A percentile compares a stretch with the other conserved stretches of the same genome.
Conservation (phyloP, 2,888 invertebrate species). For the Abscondita cerata region DNA sequence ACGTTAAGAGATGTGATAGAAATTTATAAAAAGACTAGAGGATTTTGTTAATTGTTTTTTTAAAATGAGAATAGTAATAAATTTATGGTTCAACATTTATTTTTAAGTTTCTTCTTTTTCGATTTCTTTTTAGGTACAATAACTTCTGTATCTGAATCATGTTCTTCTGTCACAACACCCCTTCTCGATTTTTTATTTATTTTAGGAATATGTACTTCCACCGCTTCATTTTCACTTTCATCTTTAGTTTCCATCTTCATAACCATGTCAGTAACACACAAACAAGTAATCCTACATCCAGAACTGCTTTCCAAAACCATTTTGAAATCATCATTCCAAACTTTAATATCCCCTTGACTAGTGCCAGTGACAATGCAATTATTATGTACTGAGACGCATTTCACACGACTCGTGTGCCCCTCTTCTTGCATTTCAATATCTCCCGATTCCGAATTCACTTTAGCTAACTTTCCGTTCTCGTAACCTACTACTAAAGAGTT, state of each 20-base stretch:
- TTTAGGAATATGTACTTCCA: not conserved
- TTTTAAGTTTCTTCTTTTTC: not conserved
- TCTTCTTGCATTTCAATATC: conserved; percentile 58
- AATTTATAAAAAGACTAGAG: no score
- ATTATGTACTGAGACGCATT: conserved; percentile 67
- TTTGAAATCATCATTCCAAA: conserved; percentile 67
- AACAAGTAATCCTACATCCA: conserved; percentile 77
- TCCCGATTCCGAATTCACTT: conserved; percentile 64
- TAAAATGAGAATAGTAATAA: no score
- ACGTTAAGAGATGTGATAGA: no score
- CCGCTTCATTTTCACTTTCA: not conserved
- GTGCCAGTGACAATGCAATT: conserved; percentile 69
- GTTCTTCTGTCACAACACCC: not conserved
- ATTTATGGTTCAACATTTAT: no score
- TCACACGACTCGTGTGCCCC: conserved; percentile 73
- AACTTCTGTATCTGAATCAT: conserved; percentile 5
- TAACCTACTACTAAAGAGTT: conserved; percentile 72
- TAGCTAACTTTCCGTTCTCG: conserved; percentile 74
- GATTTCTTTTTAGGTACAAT: not conserved
- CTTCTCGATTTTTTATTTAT: no score
- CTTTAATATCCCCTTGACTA: conserved; percentile 80
- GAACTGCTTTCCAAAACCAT: conserved; percentile 68
- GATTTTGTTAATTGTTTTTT: no score
- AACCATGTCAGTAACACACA: conserved; percentile 61
- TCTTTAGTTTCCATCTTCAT: not conserved